Evolutionary conservation across 2,797 vertebrate species (phyloP), one percentile per base, ranked within the genome.

Genomic region (Tragelaphus eurycerus): DNA sequence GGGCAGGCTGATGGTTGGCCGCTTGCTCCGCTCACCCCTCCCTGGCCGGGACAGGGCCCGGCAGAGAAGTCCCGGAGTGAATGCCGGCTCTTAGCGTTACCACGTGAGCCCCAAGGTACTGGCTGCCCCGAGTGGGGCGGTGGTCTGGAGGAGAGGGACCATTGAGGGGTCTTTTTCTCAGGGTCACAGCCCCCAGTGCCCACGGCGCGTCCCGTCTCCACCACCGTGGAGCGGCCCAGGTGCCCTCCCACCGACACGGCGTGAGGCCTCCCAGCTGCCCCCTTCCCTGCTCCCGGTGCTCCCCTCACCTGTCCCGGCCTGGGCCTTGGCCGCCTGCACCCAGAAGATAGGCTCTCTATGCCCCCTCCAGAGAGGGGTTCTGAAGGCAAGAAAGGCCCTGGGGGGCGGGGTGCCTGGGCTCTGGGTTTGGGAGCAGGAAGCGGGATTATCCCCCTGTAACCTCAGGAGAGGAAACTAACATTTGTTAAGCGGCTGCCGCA

Each of bases 381-480:
- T 62, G 60, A 62, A 15, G 60, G 29, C 60, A 25, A 23, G 64
- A 54, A 3, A 23, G 29, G 78, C 82, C 16, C 57, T 29, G 5
- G 3, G 64, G 64, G 10, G n/a, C 2, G 21, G 57, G 16, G 4
- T 0, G 0, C 14, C 0, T 2, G 29, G 16, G 25, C 38, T 76
- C 50, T 60, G 17, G 84, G 55, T 34, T 21, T 43, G 29, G 9
- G 86, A 43, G 17, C 21, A 11, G 48, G 86, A 3, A 48, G 76
- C 17, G 4, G 81, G 62, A 16, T 48, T 88, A 57, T 84, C 60
- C 87, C 57, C 74, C 59, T 38, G 31, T 48, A 17, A n/a, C 48
- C 62, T 48, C 57, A 59, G 93, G 83, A 59, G 21, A 64, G 71
- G 84, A 87, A 82, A 59, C 78, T 1, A 9, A 6, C 27, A 1